These are phyloP conservation scores for Synergus itoensis DNA, from an alignment of 2,888 invertebrate species.

Conservation along the genomic window DNA sequence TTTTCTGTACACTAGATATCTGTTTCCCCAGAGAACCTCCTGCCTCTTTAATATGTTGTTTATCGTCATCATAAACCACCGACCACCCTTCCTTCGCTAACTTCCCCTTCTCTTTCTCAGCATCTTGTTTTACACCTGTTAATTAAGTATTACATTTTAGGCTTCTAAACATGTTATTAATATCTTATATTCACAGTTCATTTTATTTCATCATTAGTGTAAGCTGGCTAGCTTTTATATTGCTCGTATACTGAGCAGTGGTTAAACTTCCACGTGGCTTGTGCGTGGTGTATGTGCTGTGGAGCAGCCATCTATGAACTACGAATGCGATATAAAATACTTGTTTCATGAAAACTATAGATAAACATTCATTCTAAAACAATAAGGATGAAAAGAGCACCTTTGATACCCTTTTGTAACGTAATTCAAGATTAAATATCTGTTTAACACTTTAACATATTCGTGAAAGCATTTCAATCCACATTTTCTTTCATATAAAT, in stretches of 20 bases:
- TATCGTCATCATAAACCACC: slow-evolving; percentile 77
- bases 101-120: slow-evolving; percentile 77
- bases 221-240: slow-evolving; percentile 75
- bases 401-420: slow-evolving; percentile 6
- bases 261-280: slow-evolving; percentile 75
- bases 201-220: slow-evolving; percentile 74
- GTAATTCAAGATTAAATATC: background rate
- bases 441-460: slow-evolving; percentile 1
- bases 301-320: slow-evolving; percentile 74
- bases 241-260: slow-evolving; percentile 73
- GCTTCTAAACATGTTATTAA: slow-evolving; percentile 69
- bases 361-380: slow-evolving; percentile 36
- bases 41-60: slow-evolving; percentile 73
- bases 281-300: slow-evolving; percentile 75
- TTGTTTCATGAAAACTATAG: slow-evolving; percentile 29
- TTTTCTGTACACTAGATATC: slow-evolving; percentile 22
- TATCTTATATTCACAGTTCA: slow-evolving; percentile 59
- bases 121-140: slow-evolving; percentile 78
- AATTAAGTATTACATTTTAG: slow-evolving; percentile 78
- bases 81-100: slow-evolving; percentile 78
- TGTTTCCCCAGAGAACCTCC: slow-evolving; percentile 70
- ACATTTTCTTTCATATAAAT: slow-evolving; percentile 14
- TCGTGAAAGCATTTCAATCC: slow-evolving; percentile 21
- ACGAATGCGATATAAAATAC: slow-evolving; percentile 30
- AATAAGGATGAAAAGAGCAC: slow-evolving; percentile 3